phyloP scores from a whole-genome alignment of 2,888 invertebrate species.

The Ectemnius lituratus region DNA sequence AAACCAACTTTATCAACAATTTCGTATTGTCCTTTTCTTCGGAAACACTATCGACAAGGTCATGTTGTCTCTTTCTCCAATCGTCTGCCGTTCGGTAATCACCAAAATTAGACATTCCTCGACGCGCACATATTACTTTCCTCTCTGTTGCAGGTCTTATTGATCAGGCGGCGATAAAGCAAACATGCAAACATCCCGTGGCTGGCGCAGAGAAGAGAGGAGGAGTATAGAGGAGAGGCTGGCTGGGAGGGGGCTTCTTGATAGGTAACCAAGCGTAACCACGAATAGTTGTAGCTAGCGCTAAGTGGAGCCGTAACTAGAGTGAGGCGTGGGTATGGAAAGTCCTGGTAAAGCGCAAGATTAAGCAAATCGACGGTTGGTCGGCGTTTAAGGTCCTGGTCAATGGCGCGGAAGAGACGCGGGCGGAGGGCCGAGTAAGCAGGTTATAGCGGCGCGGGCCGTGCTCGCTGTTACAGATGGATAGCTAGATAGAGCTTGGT shows the following conservation, averaged over 20 bases:
- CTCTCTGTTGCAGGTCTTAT: not conserved
- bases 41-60: not conserved
- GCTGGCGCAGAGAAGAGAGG: not conserved
- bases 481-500: slow-evolving; percentile 73
- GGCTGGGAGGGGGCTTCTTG: slow-evolving; percentile 30
- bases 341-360: slow-evolving; percentile 67
- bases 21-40: not conserved
- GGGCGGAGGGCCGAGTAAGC: slow-evolving; percentile 65
- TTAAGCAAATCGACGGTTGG: slow-evolving; percentile 71
- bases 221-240: too few species aligned
- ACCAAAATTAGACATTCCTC: too few species aligned
- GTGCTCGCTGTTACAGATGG: slow-evolving; percentile 68
- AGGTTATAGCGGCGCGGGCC: slow-evolving; percentile 55
- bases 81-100: slow-evolving; percentile 13
- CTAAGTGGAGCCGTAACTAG: slow-evolving; percentile 56
- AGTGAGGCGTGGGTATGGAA: slow-evolving; percentile 54
- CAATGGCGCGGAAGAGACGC: slow-evolving; percentile 74
- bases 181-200: slow-evolving; percentile 16
- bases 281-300: slow-evolving; percentile 52
- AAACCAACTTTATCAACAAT: too few species aligned
- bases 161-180: slow-evolving; percentile 27
- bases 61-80: slow-evolving; percentile 24
- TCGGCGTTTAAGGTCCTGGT: slow-evolving; percentile 72
- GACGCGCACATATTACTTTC: too few species aligned
- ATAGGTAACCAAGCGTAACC: slow-evolving; percentile 53